Evolutionary conservation across 2,888 invertebrate species (phyloP), one percentile per base, ranked within the genome.

Genomic region (Melieria omissa): DNA sequence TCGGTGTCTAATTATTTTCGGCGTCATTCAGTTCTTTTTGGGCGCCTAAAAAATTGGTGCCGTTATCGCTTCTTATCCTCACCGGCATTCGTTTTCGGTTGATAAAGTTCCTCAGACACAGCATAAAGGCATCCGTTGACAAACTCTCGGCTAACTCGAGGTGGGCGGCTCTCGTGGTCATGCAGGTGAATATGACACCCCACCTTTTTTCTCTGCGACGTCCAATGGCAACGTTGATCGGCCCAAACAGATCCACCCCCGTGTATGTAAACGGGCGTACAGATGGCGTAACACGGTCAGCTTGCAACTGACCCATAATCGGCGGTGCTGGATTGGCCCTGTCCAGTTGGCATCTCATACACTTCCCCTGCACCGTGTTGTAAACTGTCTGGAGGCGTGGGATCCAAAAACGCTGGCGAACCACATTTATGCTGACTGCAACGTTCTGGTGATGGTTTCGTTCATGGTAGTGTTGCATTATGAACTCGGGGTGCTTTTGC

Each of bases 21-120:
- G 62, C 47, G 62, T 8, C 16, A 16, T 9, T 12, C 46, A 62
- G 62, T 6, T 62, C 55, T 55, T 55, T 55, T 61, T 61, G 61
- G 4, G 62, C 46, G n/a, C 62, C 62, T n/a, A 46, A 8, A 47
- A 62, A 62, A 62, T 62, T 62, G 46, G 14, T 46, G 16, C 62
- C 62, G 4, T 62, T 62, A 14, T 62, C 14, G 2, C 62, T 62
- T n/a, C 62, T 44, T 42, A 60, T 60, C n/a, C 60, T 60, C 54
- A 42, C 57, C 1, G 42, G 9, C 7, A 41, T 63, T 4, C 64
- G 41, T 52, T 42, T 12, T 5, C 64, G 64, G 14, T 49, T 64
- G 3, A 64, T 14, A n/a, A 64, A 64, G 41, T 45, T 52, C 12
- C 64, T 29, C 4, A n/a, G 42, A 42, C 64, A 52, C 16, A 64